Evolutionary conservation across 2,888 invertebrate species (phyloP), one percentile per base, ranked within the genome.

Genomic region (Lasioglossum vierecki): DNA sequence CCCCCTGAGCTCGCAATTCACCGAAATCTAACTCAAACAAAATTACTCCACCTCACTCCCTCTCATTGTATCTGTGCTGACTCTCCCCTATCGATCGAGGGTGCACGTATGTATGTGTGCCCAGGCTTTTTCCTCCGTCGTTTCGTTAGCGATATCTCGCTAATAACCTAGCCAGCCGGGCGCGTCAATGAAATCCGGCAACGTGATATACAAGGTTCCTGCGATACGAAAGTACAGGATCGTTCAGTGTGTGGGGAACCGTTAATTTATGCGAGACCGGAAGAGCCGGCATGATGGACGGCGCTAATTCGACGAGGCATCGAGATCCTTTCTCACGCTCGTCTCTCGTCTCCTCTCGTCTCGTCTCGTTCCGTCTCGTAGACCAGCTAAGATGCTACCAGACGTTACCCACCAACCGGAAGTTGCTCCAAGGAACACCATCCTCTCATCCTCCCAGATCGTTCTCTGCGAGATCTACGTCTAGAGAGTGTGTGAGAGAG

Each of bases 401-500:
- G 60, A 80, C 66, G 79, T 46, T 72, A 49, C 76, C 30, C 70
- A 82, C 71, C 68, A 60, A 75, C 73, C 46, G 77, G 60, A 49
- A 79, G 79, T 83, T 86, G 73, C 83, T 88, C 82, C 79, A 85
- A 70, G 84, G 71, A 80, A 82, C 71, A 76, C 76, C 71, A 30
- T 74, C 41, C 49, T 80, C 39, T 60, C 57, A 63, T 53, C 81
- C 30, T 26, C 60, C 30, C 11, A 0, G 79, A 88, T 88, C 82
- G 81, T 82, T 87, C 84, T 75, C 18, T 13, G 30, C 63, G 63
- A 30, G 26, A 63, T 15, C 30, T 15, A 30, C 26, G 53, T n/a
- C n/a, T 53, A 26, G 15, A 18, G 66, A 49, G n/a, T n/a, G n/a
- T n/a, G n/a, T n/a, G 66, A 78, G 75, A 66, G 72, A 72, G 72